Evolutionary conservation across 2,888 invertebrate species (phyloP).

Genomic region (Malacosoma neustria): DNA sequence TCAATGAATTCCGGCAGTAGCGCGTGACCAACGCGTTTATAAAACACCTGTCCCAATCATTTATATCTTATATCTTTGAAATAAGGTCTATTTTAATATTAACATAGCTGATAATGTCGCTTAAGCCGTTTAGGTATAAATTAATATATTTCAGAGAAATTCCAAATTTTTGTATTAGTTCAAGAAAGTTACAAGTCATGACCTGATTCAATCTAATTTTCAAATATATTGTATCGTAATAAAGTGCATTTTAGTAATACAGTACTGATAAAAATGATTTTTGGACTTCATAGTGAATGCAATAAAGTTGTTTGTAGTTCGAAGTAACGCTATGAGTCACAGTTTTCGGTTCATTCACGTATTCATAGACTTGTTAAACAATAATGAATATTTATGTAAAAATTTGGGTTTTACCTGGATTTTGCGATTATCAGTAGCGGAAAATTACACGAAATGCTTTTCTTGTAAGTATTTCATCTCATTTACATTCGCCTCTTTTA

Average conservation of each 20-base stretch:
- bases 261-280: too few relatives aligned
- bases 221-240: too few relatives aligned
- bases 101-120: neutral
- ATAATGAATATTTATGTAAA: neutral
- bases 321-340: neutral
- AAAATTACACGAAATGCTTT: too few relatives aligned
- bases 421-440: neutral
- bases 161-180: neutral
- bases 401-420: neutral
- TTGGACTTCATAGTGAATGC: neutral
- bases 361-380: neutral
- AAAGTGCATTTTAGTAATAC: too few relatives aligned
- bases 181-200: neutral
- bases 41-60: neutral
- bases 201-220: too few relatives aligned
- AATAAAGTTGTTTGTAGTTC: neutral
- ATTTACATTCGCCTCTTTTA: too few relatives aligned
- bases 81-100: neutral
- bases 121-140: neutral
- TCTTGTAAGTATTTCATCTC: too few relatives aligned
- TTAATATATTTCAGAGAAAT: neutral
- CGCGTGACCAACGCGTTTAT: neutral
- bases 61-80: neutral
- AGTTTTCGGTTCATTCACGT: neutral
- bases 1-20: neutral